Conservation (phyloP, 2,113 vertebrate genomes). For the Ranitomeya imitator region DNA sequence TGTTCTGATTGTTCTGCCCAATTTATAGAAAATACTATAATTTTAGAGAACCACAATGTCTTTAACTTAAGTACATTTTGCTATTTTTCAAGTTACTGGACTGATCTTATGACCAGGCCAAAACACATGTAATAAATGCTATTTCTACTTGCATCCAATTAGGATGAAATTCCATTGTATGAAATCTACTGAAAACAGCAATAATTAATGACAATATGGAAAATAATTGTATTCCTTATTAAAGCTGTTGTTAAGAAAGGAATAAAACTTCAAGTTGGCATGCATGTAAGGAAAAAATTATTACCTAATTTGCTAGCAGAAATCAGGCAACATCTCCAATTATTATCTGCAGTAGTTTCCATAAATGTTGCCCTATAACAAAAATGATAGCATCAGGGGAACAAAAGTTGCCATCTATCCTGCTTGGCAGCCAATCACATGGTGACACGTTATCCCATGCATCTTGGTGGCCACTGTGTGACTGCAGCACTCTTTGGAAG, state of each 20-base stretch:
- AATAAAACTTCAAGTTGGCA: background rate
- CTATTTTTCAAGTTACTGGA: background rate
- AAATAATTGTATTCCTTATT: background rate
- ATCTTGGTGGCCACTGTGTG: no score
- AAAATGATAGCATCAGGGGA: no score
- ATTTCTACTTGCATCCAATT: background rate
- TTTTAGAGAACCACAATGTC: background rate
- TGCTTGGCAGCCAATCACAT: no score
- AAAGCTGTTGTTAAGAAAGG: background rate
- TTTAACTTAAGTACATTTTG: slow-evolving; percentile 1
- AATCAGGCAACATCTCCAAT: no score
- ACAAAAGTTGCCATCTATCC: no score
- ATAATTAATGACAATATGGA: background rate
- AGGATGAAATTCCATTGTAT: background rate
- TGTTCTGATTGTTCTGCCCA: no score
- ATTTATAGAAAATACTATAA: background rate
- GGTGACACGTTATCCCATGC: no score
- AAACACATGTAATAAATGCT: background rate
- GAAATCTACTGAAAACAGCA: background rate
- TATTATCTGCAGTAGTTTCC: no score
- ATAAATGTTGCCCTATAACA: no score
- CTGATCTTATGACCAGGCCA: background rate
- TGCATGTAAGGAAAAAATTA: background rate
- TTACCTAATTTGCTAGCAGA: no score
- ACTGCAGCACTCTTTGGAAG: no score